Conservation (phyloP, 2,113 vertebrate genomes). For the Xenopus borealis region DNA sequence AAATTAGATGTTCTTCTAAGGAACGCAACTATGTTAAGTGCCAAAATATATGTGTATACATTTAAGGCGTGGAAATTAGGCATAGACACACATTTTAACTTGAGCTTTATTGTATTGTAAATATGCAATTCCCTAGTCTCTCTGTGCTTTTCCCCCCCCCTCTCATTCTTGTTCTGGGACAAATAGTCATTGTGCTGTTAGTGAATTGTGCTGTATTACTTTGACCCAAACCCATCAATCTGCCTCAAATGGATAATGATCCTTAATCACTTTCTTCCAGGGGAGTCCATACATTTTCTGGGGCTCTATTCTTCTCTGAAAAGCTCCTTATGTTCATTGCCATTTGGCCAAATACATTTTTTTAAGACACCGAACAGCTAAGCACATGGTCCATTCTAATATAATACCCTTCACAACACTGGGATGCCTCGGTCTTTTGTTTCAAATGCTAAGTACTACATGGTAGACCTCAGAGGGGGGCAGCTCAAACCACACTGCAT, state of each 20-base stretch:
- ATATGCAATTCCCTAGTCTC: constrained; percentile 54
- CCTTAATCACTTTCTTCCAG: constrained; percentile 99
- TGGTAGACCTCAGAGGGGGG: constrained; percentile 74
- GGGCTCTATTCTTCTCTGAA: constrained; percentile 88
- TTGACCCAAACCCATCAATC: constrained; percentile 99
- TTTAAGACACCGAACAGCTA: constrained; percentile 76
- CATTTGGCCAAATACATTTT: constrained; percentile 83
- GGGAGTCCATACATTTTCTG: constrained; percentile 98
- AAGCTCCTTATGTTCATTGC: constrained; percentile 93
- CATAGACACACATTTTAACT: no score
- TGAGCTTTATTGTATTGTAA: neutral
- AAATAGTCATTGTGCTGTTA: constrained; percentile 90
- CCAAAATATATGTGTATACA: no score
- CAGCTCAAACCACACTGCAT: constrained; percentile 62
- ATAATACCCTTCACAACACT: constrained; percentile 64
- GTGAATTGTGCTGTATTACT: constrained; percentile 92
- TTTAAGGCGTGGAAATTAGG: no score
- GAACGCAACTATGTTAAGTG: no score
- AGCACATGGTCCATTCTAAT: constrained; percentile 75
- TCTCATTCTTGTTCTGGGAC: constrained; percentile 72
- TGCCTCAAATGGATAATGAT: constrained; percentile 99
- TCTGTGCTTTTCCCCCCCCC: constrained; percentile 58
- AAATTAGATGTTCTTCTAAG: no score
- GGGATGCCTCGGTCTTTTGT: constrained; percentile 71
- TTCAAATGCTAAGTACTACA: constrained; percentile 75